A percentile compares a stretch with the other conserved stretches of the same genome.
phyloP scores from a whole-genome alignment of 2,797 vertebrate genomes.

The Halcyon smyrnensis region DNA sequence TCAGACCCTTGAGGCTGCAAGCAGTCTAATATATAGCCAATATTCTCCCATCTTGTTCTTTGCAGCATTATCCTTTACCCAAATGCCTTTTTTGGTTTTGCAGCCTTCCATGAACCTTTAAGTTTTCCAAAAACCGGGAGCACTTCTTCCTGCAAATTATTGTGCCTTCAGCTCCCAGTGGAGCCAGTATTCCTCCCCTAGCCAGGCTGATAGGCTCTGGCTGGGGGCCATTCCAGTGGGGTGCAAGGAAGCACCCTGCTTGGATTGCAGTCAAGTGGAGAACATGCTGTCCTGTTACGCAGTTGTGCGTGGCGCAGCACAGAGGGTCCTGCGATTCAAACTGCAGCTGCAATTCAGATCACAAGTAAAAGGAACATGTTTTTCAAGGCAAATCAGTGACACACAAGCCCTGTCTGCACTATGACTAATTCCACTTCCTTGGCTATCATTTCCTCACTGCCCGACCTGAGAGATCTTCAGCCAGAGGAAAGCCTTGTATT shows the following conservation, averaged over 20 bases:
- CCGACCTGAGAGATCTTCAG: neutral
- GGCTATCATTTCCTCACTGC: neutral
- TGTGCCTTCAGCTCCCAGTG: neutral
- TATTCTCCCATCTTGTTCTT: neutral
- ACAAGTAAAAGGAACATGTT: neutral
- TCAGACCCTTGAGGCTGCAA: neutral
- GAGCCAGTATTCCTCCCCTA: neutral
- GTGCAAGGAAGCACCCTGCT: neutral
- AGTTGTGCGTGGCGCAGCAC: neutral
- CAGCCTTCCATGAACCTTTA: neutral
- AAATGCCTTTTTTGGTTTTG: neutral
- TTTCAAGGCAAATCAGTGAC: neutral
- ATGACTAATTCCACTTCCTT: neutral
- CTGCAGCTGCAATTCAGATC: constrained; percentile 12
- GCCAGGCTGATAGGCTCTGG: neutral
- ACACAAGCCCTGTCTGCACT: neutral
- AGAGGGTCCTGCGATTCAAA: neutral
- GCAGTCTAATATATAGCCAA: neutral
- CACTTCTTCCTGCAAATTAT: neutral
- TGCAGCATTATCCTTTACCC: neutral
- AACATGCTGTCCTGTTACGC: neutral
- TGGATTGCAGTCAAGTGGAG: neutral
- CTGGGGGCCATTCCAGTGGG: neutral
- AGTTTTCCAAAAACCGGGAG: neutral
- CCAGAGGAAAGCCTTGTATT: neutral